Conservation (phyloP, 2,888 invertebrate species). For the Lysandra coridon region DNA sequence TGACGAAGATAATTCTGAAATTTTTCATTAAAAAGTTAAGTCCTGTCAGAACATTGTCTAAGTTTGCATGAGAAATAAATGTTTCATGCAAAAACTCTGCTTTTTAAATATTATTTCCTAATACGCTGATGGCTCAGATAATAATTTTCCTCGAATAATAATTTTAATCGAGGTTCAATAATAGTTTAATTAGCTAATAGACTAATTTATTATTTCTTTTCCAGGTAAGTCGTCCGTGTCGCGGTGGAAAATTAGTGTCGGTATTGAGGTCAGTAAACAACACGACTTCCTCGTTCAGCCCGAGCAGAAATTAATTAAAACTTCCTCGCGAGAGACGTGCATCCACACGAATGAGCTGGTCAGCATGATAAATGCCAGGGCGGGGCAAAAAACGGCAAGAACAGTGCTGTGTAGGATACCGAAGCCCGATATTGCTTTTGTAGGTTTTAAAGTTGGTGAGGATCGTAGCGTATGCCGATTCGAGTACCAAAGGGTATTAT, state of each 20-base stretch:
- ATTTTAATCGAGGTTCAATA: background rate
- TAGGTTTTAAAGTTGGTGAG: background rate
- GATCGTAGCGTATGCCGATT: no score
- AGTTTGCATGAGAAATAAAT: background rate
- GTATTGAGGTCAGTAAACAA: slow-evolving; percentile 51
- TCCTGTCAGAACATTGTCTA: no score
- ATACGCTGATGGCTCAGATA: background rate
- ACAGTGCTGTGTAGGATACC: background rate
- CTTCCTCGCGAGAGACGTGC: background rate
- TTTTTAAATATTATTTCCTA: background rate
- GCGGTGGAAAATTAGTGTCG: slow-evolving; percentile 32
- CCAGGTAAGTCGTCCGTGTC: slow-evolving; percentile 60
- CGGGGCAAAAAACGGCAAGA: background rate
- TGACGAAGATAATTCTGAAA: no score
- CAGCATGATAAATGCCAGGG: background rate
- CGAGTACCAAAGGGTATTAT: background rate
- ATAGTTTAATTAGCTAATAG: background rate
- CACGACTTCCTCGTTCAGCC: slow-evolving; percentile 35
- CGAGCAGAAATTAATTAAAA: slow-evolving; percentile 38
- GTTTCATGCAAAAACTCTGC: background rate
- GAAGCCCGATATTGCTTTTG: background rate
- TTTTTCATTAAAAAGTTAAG: no score
- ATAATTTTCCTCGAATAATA: background rate
- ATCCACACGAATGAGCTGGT: background rate
- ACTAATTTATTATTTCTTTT: slow-evolving; percentile 38